A percentile compares a stretch with the other conserved stretches of the same genome.
phyloP scores from a whole-genome alignment of 2,797 vertebrate genomes.

The Pantherophis alleghaniensis region DNA sequence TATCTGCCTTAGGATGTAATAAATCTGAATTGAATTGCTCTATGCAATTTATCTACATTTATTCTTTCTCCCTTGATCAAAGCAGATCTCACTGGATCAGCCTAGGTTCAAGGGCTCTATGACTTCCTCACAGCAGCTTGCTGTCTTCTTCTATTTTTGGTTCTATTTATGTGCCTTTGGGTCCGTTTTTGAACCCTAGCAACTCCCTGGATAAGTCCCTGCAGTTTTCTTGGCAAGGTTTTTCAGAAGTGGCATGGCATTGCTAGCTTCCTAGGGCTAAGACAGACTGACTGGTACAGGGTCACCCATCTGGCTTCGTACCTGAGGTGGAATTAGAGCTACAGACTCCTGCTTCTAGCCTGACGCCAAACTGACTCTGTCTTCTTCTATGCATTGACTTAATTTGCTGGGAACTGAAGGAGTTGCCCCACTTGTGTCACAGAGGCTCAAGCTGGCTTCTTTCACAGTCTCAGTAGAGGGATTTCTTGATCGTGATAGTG shows the following conservation, averaged over 20 bases:
- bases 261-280: neutral
- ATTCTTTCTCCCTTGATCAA: neutral
- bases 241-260: neutral
- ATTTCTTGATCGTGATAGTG: neutral
- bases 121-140: neutral
- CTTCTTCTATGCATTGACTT: neutral
- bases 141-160: neutral
- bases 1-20: neutral
- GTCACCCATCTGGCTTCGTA: neutral
- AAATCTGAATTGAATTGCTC: neutral
- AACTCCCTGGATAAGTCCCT: neutral
- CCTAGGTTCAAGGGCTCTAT: neutral
- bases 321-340: neutral
- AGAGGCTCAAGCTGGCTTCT: neutral
- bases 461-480: neutral
- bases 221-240: neutral
- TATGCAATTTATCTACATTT: neutral
- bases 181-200: neutral
- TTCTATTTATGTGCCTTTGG: neutral
- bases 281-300: neutral
- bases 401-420: neutral
- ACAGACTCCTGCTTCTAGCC: neutral
- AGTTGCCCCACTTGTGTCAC: neutral
- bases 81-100: neutral
- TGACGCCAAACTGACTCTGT: neutral